Conservation (phyloP, 2,888 invertebrate species). For the Diadromus collaris region DNA sequence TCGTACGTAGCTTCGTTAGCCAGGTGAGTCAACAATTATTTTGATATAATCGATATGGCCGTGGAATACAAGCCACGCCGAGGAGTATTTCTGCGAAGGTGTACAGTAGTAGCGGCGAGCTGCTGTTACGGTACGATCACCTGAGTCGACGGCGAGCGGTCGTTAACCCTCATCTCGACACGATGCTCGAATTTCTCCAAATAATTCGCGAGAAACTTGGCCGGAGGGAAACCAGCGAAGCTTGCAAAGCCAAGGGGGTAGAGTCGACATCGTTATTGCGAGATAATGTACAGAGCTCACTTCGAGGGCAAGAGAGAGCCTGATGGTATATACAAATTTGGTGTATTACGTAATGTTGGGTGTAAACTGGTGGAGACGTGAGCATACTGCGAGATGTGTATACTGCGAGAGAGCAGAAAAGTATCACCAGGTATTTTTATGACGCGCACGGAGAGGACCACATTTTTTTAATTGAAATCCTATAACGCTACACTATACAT, state of each 20-base stretch:
- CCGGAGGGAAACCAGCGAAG: conserved; percentile 8
- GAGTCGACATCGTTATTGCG: conserved; percentile 55
- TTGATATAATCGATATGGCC: conserved; percentile 58
- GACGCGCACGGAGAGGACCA: neutral
- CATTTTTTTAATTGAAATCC: conserved; percentile 3
- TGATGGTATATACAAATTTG: conserved; percentile 21
- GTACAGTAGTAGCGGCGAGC: conserved; percentile 12
- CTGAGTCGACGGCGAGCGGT: conserved; percentile 52
- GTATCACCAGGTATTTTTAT: conserved; percentile 6
- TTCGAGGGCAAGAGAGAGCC: conserved; percentile 19
- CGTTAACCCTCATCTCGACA: conserved; percentile 51
- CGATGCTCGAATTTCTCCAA: conserved; percentile 54
- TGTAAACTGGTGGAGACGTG: neutral
- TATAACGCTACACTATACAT: neutral
- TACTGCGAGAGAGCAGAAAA: neutral
- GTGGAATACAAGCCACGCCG: conserved; percentile 32
- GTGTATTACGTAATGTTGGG: conserved; percentile 3
- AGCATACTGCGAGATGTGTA: no score
- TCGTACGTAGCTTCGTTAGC: conserved; percentile 53
- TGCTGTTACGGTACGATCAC: conserved; percentile 39
- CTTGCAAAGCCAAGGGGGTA: conserved; percentile 2
- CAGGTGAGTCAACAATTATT: conserved; percentile 59
- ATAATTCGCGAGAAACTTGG: conserved; percentile 54
- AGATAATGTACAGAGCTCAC: conserved; percentile 40
- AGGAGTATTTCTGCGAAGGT: conserved; percentile 51